A percentile compares a stretch with the other conserved stretches of the same genome.
These are phyloP conservation scores for Arbacia lixula DNA, from an alignment of 53 echinoderm and acorn worm species.

Conservation along the genomic window DNA sequence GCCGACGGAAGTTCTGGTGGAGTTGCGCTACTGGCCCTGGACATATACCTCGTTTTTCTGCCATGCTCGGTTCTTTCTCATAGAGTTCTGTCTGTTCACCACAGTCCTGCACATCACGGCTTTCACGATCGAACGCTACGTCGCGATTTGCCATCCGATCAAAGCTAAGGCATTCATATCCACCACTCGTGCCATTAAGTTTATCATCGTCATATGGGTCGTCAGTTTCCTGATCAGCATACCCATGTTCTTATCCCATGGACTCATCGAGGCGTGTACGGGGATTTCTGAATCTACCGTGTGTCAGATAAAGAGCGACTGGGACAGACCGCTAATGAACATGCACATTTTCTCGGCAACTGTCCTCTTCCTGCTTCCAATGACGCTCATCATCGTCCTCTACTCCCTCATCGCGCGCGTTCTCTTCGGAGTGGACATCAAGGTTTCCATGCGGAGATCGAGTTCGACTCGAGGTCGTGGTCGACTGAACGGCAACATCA, in stretches of 20 bases:
- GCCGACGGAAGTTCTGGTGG: conserved; percentile 82
- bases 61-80: conserved; percentile 79
- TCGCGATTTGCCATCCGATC: conserved; percentile 79
- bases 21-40: conserved; percentile 89
- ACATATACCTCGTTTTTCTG: conserved; percentile 83
- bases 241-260: conserved; percentile 76
- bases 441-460: conserved; percentile 62
- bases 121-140: conserved; percentile 73
- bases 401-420: conserved; percentile 91
- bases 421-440: conserved; percentile 74
- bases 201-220: conserved; percentile 86
- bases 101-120: conserved; percentile 79
- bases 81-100: conserved; percentile 90
- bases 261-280: conserved; percentile 40
- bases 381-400: conserved; percentile 84
- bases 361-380: conserved; percentile 85
- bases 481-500: conserved; percentile 24
- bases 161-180: conserved; percentile 70
- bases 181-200: conserved; percentile 77
- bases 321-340: conserved; percentile 38
- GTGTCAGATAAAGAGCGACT: conserved; percentile 46
- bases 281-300: conserved; percentile 74
- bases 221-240: conserved; percentile 75
- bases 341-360: conserved; percentile 74
- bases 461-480: conserved; percentile 32